Evolutionary conservation across 2,888 invertebrate genomes (phyloP).

Genomic region (Acrobasis repandana): DNA sequence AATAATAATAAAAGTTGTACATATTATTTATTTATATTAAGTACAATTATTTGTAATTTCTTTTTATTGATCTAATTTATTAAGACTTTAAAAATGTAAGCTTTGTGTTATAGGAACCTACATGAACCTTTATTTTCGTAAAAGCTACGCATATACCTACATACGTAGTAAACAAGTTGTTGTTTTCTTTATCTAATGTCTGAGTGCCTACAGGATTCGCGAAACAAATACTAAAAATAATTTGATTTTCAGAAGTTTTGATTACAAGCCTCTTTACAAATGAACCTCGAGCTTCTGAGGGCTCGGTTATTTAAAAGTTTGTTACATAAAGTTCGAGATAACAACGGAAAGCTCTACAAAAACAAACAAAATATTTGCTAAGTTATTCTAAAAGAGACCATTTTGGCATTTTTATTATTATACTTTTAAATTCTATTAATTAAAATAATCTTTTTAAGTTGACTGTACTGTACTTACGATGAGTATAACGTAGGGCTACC

Average conservation of each 20-base stretch:
- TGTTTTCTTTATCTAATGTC: neutral
- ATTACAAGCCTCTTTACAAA: slow-evolving; percentile 25
- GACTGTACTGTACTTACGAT: too few species aligned
- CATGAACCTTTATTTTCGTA: too few species aligned
- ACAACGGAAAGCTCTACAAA: neutral
- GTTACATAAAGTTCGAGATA: neutral
- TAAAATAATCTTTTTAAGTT: neutral
- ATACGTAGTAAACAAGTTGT: too few species aligned
- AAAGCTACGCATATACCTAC: too few species aligned
- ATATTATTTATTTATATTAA: too few species aligned
- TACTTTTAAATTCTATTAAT: neutral
- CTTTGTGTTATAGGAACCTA: too few species aligned
- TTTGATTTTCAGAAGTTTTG: neutral
- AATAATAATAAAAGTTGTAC: too few species aligned
- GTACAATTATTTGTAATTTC: too few species aligned
- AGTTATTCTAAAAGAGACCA: neutral
- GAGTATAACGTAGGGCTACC: too few species aligned
- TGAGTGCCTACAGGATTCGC: neutral
- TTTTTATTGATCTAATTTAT: too few species aligned
- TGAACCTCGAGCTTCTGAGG: neutral
- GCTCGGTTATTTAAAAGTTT: neutral
- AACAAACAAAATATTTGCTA: slow-evolving; percentile 1
- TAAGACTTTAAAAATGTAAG: too few species aligned
- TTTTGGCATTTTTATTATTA: neutral
- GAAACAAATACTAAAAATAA: slow-evolving; percentile 22